Base-by-base conservation (phyloP, 2,888 invertebrate genomes). In the Cephonodes hylas region DNA sequence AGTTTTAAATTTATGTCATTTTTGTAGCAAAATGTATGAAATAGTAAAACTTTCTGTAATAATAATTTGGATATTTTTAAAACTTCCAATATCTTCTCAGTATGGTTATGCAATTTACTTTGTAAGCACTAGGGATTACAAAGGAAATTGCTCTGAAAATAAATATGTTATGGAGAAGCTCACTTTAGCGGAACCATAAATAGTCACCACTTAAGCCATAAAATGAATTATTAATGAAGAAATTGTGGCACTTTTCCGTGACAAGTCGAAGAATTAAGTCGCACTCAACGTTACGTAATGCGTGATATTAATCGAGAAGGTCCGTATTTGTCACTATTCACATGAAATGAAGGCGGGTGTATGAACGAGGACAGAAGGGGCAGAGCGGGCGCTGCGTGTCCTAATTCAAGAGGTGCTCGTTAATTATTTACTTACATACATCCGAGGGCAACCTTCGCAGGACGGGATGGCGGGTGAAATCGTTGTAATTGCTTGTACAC, bases 401-500 rank as follows among this genome's bases (percentile, higher is more conserved):
- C 80, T 81, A 80, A 84, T 83, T 79, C 79, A 79, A 77, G 77
- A 76, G 70, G 68, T 71, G 74, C 81, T 84, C 83, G 80, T 85
- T 86, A 85, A 86, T 86, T 84, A 85, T 86, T 85, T 83, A 84
- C 77, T 81, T 75, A 80, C 79, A 83, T 79, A 82, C 74, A 81
- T 79, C 77, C 79, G 76, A 72, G 71, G 67, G 69, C 70, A 70
- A 75, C 75, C 78, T 78, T 73, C 70, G 31, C 66, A 64, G 72
- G 69, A 70, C 64, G 64, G 73, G 71, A 73, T 72, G 72, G 69
- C 67, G 71, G 74, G 69, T 58, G 69, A 67, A 74, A 73, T 76
- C 80, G 76, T 78, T 79, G 79, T 85, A 83, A 84, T 85, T 84
- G 79, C 79, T 80, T 75, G 78, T 78, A 79, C 75, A 77, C 75